Conservation (phyloP, 1,140 invertebrate genomes). For the Riptortus pedestris region DNA sequence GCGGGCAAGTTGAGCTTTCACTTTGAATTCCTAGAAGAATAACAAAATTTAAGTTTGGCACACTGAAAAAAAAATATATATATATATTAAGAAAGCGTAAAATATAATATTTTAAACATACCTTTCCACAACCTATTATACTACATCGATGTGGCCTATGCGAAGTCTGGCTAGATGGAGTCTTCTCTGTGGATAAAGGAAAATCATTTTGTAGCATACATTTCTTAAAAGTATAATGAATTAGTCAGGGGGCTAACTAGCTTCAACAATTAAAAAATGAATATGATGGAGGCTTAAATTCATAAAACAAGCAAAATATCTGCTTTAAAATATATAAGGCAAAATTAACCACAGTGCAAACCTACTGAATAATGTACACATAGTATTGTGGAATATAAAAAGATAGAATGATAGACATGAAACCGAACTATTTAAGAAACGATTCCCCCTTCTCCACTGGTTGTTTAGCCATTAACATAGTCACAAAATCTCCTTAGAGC, state of each 20-base stretch:
- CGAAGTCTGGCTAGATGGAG: constrained; percentile 41
- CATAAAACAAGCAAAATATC: background rate
- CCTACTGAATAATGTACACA: too few relatives aligned
- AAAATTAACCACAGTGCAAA: background rate
- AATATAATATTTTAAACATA: too few relatives aligned
- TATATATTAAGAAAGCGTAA: constrained; percentile 12
- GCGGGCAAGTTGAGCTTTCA: constrained; percentile 80
- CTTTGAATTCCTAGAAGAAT: constrained; percentile 65
- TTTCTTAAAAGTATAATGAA: too few relatives aligned
- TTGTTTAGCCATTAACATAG: too few relatives aligned
- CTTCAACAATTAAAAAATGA: too few relatives aligned
- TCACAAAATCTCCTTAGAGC: too few relatives aligned
- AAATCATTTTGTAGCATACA: too few relatives aligned
- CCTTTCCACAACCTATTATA: constrained; percentile 77
- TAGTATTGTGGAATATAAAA: too few relatives aligned
- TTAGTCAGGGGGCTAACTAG: too few relatives aligned
- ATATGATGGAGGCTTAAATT: too few relatives aligned
- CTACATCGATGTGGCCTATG: constrained; percentile 79
- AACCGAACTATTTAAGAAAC: too few relatives aligned
- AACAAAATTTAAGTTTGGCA: constrained; percentile 18
- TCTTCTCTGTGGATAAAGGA: constrained; percentile 29
- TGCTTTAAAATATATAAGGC: background rate
- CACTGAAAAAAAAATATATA: constrained; percentile 14
- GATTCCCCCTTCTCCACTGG: too few relatives aligned
- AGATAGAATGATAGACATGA: background rate